Base-by-base conservation (phyloP, 2,113 vertebrate species). In the Alligator sinensis region DNA sequence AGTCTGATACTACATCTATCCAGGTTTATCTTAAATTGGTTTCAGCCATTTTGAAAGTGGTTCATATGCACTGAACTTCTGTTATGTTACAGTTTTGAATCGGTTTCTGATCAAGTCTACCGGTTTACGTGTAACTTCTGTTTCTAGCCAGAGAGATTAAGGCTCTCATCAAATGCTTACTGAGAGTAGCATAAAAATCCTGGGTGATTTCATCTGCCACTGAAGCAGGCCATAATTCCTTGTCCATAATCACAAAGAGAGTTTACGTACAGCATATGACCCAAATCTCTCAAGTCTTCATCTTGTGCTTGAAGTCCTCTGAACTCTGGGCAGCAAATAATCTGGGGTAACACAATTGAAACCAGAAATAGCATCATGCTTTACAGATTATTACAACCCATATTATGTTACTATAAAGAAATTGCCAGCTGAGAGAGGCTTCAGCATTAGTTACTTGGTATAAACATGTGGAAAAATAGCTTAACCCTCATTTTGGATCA, bases 401-500 rank as follows among this genome's bases (percentile, higher is more conserved):
- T 18, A 54, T 58, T 27, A 11, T 70, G 38, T 78, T 61, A 7
- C 18, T 94, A 1, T 14, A 27, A 88, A 14, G 54, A 86, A 54
- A 90, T 87, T 78, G 16, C 4, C 54, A 60, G 1, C 54, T 85
- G 47, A 88, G 77, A 76, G 74, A 38, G 3, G 1, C 85, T 91
- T 90, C 85, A 81, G 38, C 18, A 58, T 17, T 54, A 60, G 1
- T 70, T 94, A 80, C 19, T 83, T 77, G 64, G 19, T 79, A 28
- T 24, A 91, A 54, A 30, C 12, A 54, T 0, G 13, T 92, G 54
- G 38, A 63, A 30, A 81, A 92, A 54, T 60, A 13, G 75, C 85
- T 95, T 74, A 58, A 28, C 21, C 54, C 89, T 94, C 76, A 6
- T 77, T 92, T 19, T 58, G 57, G 5, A 83, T 78, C 16, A 57